phyloP scores from a whole-genome alignment of 2,888 invertebrate species.

The Sinhomidia bicolor region DNA sequence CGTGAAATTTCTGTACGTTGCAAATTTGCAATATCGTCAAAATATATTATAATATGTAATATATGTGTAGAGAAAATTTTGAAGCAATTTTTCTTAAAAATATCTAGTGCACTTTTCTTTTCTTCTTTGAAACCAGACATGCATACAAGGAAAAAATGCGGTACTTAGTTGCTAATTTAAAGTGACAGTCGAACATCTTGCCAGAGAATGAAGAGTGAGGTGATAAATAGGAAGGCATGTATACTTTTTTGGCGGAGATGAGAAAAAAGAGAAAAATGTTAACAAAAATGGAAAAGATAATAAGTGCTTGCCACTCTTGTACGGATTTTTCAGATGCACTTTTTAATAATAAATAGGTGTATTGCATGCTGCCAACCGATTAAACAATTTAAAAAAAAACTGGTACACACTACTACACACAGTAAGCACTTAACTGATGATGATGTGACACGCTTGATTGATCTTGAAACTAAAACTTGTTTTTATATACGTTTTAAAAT shows the following conservation, averaged over 20 bases:
- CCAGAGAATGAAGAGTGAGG: neutral
- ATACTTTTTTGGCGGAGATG: no score
- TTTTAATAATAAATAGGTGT: neutral
- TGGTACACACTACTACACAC: neutral
- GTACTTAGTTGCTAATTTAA: neutral
- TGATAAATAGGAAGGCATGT: neutral
- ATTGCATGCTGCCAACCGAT: slow-evolving; percentile 32
- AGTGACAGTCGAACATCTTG: slow-evolving; percentile 11
- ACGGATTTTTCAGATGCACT: neutral
- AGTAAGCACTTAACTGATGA: no score
- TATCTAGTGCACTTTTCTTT: neutral
- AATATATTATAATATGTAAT: no score
- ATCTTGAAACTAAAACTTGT: slow-evolving; percentile 41
- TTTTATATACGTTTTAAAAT: neutral
- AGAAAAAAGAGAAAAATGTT: no score
- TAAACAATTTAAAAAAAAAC: neutral
- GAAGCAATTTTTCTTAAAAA: neutral
- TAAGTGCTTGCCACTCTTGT: neutral
- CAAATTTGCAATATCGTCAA: neutral
- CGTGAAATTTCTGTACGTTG: no score
- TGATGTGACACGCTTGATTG: slow-evolving; percentile 38
- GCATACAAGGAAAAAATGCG: neutral
- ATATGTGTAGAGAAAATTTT: no score
- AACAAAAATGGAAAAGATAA: slow-evolving; percentile 11
- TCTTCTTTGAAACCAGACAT: neutral